Conservation (phyloP, 2,797 vertebrate species). For the Masticophis lateralis region DNA sequence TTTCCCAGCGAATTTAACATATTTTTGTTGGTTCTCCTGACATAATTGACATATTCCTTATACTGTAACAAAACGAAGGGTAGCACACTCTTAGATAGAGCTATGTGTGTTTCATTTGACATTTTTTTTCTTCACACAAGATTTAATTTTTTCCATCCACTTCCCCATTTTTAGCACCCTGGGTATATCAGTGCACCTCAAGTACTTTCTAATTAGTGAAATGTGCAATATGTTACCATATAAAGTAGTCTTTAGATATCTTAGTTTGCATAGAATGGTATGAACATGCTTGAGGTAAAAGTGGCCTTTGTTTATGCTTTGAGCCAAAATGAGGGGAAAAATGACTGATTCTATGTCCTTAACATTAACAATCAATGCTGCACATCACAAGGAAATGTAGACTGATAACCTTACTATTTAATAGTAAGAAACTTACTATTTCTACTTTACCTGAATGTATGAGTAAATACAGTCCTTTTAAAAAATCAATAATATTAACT, state of each 20-base stretch:
- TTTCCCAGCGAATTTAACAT: not conserved
- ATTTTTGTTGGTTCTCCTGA: not conserved
- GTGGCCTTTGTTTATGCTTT: not conserved
- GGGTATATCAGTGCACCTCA: not conserved
- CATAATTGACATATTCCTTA: not conserved
- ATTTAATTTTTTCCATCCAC: not conserved
- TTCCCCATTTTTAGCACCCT: not conserved
- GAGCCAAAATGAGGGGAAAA: not conserved
- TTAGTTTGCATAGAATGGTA: not conserved
- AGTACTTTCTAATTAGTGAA: not conserved
- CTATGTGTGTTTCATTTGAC: not conserved
- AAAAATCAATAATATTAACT: conserved; percentile 23
- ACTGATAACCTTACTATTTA: not conserved
- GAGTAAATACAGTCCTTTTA: not conserved
- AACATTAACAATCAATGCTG: not conserved
- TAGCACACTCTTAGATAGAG: not conserved
- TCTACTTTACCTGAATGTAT: not conserved
- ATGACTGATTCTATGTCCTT: not conserved
- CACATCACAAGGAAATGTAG: not conserved
- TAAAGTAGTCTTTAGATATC: not conserved
- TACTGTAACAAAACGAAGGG: not conserved
- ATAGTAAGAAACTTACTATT: not conserved
- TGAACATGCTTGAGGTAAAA: not conserved
- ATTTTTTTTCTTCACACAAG: not conserved
- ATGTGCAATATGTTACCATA: not conserved